Evolutionary conservation across 53 echinoderm and acorn worm species (phyloP).

Genomic region (Stichopus horrens): DNA sequence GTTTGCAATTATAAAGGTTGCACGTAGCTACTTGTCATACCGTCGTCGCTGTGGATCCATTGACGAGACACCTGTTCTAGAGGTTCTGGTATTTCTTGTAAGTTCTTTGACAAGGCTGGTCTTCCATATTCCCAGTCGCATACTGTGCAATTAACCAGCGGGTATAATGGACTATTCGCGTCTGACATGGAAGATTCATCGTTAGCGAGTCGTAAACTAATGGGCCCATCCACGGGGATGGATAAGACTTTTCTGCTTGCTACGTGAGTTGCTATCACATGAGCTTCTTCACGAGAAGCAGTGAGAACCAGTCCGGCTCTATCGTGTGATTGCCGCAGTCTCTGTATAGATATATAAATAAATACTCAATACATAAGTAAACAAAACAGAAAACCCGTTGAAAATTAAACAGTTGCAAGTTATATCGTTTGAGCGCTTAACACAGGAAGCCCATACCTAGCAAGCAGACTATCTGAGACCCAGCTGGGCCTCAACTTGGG

Average conservation of each 20-base stretch:
- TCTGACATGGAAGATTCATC: neutral
- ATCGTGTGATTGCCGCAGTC: neutral
- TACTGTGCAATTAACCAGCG: conserved; percentile 5
- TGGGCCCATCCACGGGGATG: neutral
- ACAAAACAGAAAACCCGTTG: neutral
- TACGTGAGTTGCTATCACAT: conserved; percentile 18
- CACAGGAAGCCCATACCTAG: no score
- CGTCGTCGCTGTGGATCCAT: conserved; percentile 1
- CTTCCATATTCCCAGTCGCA: neutral
- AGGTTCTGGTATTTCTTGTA: conserved; percentile 18
- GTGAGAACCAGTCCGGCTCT: neutral
- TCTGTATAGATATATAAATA: neutral
- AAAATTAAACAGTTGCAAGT: no score
- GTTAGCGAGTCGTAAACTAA: neutral
- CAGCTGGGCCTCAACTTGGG: no score
- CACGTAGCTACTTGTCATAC: neutral
- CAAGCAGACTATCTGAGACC: no score
- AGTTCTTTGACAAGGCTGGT: neutral
- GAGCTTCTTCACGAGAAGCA: neutral
- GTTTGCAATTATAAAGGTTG: neutral
- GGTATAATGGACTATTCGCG: neutral
- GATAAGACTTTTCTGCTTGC: neutral
- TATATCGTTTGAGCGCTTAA: no score
- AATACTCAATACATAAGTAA: neutral
- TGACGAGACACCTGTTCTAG: neutral